phyloP scores from a whole-genome alignment of 2,888 invertebrate genomes.

The Ceramica pisi region DNA sequence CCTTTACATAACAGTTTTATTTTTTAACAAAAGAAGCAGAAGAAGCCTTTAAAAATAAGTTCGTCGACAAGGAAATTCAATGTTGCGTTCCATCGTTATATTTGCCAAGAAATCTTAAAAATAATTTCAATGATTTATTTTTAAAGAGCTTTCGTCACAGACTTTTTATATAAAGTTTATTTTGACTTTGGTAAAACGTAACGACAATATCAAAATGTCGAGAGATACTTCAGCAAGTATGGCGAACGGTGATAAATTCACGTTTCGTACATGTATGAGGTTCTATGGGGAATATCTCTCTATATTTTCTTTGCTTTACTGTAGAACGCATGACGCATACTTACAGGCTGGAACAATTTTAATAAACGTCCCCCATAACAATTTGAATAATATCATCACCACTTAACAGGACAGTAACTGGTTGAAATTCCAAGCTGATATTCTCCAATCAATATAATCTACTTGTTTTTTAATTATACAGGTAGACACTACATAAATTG shows the following conservation, averaged over 20 bases:
- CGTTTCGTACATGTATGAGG: too few species aligned
- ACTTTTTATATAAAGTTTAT: background rate
- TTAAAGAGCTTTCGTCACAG: background rate
- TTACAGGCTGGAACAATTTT: background rate
- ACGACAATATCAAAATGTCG: background rate
- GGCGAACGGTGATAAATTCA: background rate
- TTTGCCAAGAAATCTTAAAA: slow-evolving; percentile 8
- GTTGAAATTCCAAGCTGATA: background rate
- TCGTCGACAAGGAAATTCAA: slow-evolving; percentile 6
- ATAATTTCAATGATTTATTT: background rate
- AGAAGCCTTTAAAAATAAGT: slow-evolving; percentile 39
- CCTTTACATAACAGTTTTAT: slow-evolving; percentile 18
- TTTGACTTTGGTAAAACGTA: background rate
- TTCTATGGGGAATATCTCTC: background rate
- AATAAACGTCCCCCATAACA: background rate
- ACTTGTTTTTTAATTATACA: slow-evolving; percentile 21
- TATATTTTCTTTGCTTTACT: background rate
- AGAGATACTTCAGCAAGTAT: background rate
- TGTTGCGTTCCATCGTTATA: background rate
- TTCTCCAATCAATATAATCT: slow-evolving; percentile 5
- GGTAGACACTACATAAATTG: slow-evolving; percentile 14
- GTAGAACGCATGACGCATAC: background rate
- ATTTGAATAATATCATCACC: slow-evolving; percentile 9
- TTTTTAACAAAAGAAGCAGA: slow-evolving; percentile 18
- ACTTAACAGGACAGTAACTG: background rate